Conservation (phyloP, 2,888 invertebrate genomes). For the Ormyrus nitidulus region DNA sequence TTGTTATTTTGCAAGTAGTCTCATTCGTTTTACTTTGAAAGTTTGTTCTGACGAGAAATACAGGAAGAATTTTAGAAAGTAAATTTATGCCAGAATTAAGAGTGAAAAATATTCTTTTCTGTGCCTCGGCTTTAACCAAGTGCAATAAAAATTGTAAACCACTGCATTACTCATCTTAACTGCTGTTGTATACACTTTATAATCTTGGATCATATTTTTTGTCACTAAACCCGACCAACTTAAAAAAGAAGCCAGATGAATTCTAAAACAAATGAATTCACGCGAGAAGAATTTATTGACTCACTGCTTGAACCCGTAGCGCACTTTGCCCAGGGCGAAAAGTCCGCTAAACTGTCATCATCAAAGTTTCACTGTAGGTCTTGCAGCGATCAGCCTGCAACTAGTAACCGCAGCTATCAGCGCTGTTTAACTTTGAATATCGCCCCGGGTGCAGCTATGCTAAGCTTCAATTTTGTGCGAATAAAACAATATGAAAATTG, state of each 20-base stretch:
- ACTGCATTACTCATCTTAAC: slow-evolving; percentile 32
- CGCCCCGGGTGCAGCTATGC: too few relatives aligned
- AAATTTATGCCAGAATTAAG: slow-evolving; percentile 11
- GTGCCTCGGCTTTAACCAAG: background rate
- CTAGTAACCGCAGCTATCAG: too few relatives aligned
- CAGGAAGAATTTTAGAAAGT: slow-evolving; percentile 15
- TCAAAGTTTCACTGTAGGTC: too few relatives aligned
- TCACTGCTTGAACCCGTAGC: too few relatives aligned
- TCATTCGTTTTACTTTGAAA: slow-evolving; percentile 17
- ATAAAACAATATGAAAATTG: too few relatives aligned
- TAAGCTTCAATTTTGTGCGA: too few relatives aligned
- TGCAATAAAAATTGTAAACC: slow-evolving; percentile 37
- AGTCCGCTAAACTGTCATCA: too few relatives aligned
- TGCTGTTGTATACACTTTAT: background rate
- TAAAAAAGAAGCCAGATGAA: background rate
- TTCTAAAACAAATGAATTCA: too few relatives aligned
- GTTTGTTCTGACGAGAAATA: slow-evolving; percentile 14
- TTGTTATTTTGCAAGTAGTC: background rate
- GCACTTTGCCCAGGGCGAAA: too few relatives aligned
- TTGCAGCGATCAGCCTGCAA: too few relatives aligned
- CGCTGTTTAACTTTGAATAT: too few relatives aligned
- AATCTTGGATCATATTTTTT: slow-evolving; percentile 11
- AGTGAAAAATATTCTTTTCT: slow-evolving; percentile 31
- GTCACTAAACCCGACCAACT: background rate
- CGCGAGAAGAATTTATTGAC: too few relatives aligned